phyloP scores from a whole-genome alignment of 2,797 vertebrate species.

The Buceros bicornis region DNA sequence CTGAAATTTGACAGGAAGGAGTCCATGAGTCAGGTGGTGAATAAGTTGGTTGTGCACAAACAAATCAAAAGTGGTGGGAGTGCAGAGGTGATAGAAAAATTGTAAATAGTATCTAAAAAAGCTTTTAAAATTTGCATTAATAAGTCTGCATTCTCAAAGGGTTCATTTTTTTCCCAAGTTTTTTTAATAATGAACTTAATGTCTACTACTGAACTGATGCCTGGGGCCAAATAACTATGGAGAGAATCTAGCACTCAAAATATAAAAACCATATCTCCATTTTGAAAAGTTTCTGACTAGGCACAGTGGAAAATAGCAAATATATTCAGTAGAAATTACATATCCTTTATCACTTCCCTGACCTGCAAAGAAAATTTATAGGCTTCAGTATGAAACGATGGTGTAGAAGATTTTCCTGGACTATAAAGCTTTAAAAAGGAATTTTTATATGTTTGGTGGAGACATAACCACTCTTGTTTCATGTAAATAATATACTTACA shows the following conservation, averaged over 20 bases:
- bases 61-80: conserved; percentile 22
- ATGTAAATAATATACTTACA: neutral
- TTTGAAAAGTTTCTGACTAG: conserved; percentile 24
- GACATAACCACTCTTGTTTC: neutral
- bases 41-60: neutral
- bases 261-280: neutral
- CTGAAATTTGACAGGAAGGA: neutral
- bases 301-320: neutral
- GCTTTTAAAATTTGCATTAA: neutral
- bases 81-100: neutral
- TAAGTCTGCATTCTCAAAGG: neutral
- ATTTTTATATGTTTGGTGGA: neutral
- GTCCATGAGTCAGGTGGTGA: neutral
- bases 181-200: neutral
- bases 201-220: neutral
- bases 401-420: neutral
- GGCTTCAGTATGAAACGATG: neutral
- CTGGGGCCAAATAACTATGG: neutral
- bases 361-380: neutral
- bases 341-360: neutral
- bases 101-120: neutral
- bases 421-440: neutral
- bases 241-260: neutral
- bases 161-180: neutral
- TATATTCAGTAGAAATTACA: neutral